Percentiles rank a stretch among this genome's conserved stretches.
These are phyloP conservation scores for Microhierax caerulescens DNA, from an alignment of 2,797 vertebrate species.

Conservation along the genomic window DNA sequence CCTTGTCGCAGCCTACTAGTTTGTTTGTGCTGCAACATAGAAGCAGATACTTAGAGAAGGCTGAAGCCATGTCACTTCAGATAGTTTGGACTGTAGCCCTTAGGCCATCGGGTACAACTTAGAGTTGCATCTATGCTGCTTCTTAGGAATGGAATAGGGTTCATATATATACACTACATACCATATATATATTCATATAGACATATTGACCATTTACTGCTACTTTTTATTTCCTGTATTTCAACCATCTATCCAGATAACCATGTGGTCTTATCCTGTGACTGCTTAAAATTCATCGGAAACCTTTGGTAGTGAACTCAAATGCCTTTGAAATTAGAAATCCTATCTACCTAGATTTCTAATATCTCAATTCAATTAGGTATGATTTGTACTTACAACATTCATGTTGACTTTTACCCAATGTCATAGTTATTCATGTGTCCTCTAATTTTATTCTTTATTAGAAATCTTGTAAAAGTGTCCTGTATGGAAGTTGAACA, in stretches of 20 bases:
- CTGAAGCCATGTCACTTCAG: neutral
- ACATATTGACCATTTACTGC: neutral
- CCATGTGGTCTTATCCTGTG: neutral
- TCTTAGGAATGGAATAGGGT: neutral
- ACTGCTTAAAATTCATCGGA: neutral
- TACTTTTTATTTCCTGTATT: neutral
- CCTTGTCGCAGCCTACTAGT: too few relatives aligned
- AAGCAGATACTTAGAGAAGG: neutral
- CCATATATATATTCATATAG: neutral
- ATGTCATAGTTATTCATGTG: neutral
- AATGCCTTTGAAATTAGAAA: too few relatives aligned
- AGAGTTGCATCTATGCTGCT: neutral
- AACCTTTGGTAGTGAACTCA: neutral
- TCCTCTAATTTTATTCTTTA: neutral
- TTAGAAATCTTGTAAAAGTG: neutral
- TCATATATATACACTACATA: neutral
- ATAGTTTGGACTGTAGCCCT: neutral
- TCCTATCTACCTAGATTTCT: too few relatives aligned
- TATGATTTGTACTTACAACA: neutral
- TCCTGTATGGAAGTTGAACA: neutral
- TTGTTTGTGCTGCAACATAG: too few relatives aligned
- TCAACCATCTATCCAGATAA: neutral
- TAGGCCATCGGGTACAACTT: neutral
- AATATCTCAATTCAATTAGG: neutral
- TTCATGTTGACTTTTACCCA: neutral